These are phyloP conservation scores for Hyppa rectilinea DNA, from an alignment of 2,888 invertebrate species.

Conservation along the genomic window DNA sequence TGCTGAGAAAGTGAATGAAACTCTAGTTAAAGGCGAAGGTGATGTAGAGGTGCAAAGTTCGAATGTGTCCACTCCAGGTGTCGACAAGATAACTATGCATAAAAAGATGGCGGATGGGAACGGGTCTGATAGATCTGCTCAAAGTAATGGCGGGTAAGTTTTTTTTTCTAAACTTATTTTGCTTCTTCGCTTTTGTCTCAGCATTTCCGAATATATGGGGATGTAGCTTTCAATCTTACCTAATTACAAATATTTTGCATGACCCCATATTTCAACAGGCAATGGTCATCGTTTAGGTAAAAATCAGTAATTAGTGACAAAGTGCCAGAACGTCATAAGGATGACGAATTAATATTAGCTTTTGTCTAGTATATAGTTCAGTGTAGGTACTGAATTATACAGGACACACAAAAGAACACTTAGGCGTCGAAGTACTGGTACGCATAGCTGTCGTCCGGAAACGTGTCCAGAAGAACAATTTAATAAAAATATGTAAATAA, in stretches of 20 bases:
- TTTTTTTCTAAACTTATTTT: not conserved
- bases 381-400: no score
- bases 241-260: not conserved
- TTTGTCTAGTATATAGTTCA: no score
- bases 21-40: slow-evolving; percentile 90
- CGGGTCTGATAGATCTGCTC: slow-evolving; percentile 82
- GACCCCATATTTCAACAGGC: not conserved
- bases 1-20: slow-evolving; percentile 81
- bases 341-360: not conserved
- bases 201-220: no score
- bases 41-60: slow-evolving; percentile 92
- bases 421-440: not conserved
- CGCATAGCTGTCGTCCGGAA: not conserved
- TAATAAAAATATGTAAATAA: no score
- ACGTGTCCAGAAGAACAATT: not conserved
- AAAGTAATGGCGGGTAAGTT: slow-evolving; percentile 88
- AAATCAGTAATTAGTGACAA: not conserved
- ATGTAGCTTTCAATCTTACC: not conserved
- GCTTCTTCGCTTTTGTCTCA: not conserved
- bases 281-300: not conserved
- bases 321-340: not conserved
- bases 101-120: slow-evolving; percentile 79
- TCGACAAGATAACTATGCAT: slow-evolving; percentile 74
- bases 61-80: slow-evolving; percentile 85
- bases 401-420: no score